Conservation (phyloP, 2,113 vertebrate species). For the Coryphaenoides rupestris region DNA sequence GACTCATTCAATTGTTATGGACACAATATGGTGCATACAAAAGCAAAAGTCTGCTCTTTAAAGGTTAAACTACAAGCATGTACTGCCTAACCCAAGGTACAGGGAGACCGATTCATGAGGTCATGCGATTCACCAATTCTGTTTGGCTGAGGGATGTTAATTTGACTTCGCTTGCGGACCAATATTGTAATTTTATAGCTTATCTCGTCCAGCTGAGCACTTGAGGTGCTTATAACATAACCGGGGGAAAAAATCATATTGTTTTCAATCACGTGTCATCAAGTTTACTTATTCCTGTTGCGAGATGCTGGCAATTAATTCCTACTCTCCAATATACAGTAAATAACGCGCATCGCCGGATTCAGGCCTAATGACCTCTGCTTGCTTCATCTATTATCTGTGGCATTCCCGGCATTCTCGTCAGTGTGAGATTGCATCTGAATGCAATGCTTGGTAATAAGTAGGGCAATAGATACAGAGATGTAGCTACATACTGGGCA, state of each 20-base stretch:
- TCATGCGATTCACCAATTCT: not conserved
- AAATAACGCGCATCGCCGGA: not conserved
- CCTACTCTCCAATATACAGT: too few species aligned
- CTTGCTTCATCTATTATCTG: conserved; percentile 39
- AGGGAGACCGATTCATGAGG: not conserved
- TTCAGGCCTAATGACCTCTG: conserved; percentile 12
- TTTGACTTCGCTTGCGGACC: too few species aligned
- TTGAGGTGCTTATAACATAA: too few species aligned
- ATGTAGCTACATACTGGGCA: not conserved
- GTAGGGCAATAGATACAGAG: not conserved
- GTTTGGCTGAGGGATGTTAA: not conserved
- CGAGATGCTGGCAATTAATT: too few species aligned
- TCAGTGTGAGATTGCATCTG: conserved; percentile 1
- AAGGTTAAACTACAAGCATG: not conserved
- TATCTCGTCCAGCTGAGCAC: too few species aligned
- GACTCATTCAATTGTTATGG: conserved; percentile 9
- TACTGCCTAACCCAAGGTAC: not conserved
- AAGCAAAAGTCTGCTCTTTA: conserved; percentile 13
- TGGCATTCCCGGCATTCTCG: conserved; percentile 38
- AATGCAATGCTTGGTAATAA: conserved; percentile 3
- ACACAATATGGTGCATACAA: conserved; percentile 35
- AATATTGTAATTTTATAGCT: too few species aligned
- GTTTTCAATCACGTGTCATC: too few species aligned
- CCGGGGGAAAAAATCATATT: too few species aligned
- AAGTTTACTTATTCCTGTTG: too few species aligned